phyloP scores from a whole-genome alignment of 2,888 invertebrate species.

The Glyphotaelius pellucidus region DNA sequence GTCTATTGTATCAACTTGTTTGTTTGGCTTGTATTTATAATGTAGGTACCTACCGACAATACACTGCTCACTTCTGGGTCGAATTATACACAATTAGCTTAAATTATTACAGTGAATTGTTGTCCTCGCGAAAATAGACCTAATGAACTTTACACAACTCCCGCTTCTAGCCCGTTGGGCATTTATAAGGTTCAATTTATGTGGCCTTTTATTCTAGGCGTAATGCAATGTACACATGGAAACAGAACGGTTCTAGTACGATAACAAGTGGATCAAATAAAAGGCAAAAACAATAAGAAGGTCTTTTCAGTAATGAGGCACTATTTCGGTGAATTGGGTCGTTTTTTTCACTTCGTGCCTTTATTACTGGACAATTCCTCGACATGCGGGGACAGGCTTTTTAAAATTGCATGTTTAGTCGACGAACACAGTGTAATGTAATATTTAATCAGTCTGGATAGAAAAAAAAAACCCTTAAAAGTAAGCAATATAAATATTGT shows the following conservation, averaged over 20 bases:
- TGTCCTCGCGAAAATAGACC: constrained; percentile 12
- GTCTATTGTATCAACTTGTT: not conserved
- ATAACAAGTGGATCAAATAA: not conserved
- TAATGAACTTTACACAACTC: constrained; percentile 17
- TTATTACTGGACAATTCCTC: not conserved
- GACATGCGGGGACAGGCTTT: constrained; percentile 7
- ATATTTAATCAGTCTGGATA: not conserved
- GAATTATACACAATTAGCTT: constrained; percentile 11
- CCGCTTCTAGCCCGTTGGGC: not conserved
- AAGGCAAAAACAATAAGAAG: not conserved
- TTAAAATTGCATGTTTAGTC: not conserved
- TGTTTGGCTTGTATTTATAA: not conserved
- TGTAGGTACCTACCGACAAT: not conserved
- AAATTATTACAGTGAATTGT: constrained; percentile 17
- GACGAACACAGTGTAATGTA: not conserved
- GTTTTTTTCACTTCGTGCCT: constrained; percentile 8
- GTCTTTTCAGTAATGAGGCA: not conserved
- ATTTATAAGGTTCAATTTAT: constrained; percentile 43
- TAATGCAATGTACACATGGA: constrained; percentile 41
- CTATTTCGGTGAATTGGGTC: not conserved
- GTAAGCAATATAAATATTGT: not conserved
- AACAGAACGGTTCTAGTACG: not conserved
- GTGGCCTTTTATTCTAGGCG: constrained; percentile 39
- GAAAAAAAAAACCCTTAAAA: not conserved
- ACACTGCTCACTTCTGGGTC: not conserved